Base-by-base conservation (phyloP, 2,113 vertebrate species). In the Podocnemis expansa region DNA sequence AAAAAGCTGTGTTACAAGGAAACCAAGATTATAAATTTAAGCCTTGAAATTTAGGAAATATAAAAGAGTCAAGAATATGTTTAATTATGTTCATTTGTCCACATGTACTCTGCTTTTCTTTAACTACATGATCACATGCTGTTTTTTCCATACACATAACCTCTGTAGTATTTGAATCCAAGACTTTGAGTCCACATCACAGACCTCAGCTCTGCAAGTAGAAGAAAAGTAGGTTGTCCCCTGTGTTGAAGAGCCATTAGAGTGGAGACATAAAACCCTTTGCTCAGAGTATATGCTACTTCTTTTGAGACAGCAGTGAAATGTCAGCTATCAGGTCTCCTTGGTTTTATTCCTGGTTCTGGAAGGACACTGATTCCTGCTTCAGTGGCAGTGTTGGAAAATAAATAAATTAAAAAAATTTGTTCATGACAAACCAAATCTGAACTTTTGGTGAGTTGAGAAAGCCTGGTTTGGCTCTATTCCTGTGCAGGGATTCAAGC, bases 61-160 rank as follows among this genome's bases (percentile, higher is more conserved):
- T 22, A 43, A 27, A n/a, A n/a, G 55, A 58, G 27, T 58, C 10
- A 49, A 0, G 0, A 9, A 24, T 85, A 84, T 47, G 34, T 80
- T 85, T 54, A 67, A 45, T 29, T 52, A 2, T 52, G 55, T 89
- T 80, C 38, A 25, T 91, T 91, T 85, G 22, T 22, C 3, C 1
- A 49, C 31, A 24, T 52, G 10, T 13, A 29, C 38, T 1, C 1
- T 0, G 2, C 9, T 52, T 63, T 4, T 4, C 25, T 73, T 24
- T 84, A 56, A 56, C 10, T 56, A 56, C 25, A 58, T 10, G 10
- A 58, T 27, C 6, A 22, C 54, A 55, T 55, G 54, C 47, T 49
- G 47, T 49, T 56, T 25, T 55, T 55, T 56, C 27, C 55, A 58
- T 5, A 58, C 10, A 51, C 11, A 51, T 51, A 13, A 13, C 27